A percentile compares a stretch with the other conserved stretches of the same genome.
Evolutionary conservation across 2,113 vertebrate genomes (phyloP).

Genomic region (Butastur rufipennis): DNA sequence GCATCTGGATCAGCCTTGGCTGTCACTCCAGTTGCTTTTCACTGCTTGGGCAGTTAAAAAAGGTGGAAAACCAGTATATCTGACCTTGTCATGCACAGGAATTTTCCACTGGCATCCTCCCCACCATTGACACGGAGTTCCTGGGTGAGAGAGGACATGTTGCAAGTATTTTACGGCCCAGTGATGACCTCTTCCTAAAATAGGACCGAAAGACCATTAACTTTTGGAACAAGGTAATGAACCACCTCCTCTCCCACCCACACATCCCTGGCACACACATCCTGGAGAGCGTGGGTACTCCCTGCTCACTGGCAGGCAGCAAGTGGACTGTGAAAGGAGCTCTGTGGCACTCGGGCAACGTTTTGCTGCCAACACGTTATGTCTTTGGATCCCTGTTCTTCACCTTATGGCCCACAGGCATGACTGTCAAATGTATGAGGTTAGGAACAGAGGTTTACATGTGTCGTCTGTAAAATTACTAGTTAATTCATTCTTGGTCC

Average conservation of each 20-base stretch:
- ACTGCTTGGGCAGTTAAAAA: neutral
- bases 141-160: neutral
- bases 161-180: neutral
- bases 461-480: neutral
- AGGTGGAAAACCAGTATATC: neutral
- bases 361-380: neutral
- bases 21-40: neutral
- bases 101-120: neutral
- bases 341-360: accelerated
- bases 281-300: neutral
- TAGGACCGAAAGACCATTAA: neutral
- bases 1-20: neutral
- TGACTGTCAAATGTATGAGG: neutral
- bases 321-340: neutral
- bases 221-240: neutral
- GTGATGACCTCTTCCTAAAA: slow-evolving; percentile 1
- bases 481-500: neutral
- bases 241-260: neutral
- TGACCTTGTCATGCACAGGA: neutral
- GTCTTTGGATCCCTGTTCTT: neutral
- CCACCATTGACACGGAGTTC: neutral
- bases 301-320: neutral
- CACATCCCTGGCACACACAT: accelerated
- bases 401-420: accelerated
- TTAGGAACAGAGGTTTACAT: neutral